Evolutionary conservation across 2,888 invertebrate genomes (phyloP), one percentile per base, ranked within the genome.

Genomic region (Allacma fusca): DNA sequence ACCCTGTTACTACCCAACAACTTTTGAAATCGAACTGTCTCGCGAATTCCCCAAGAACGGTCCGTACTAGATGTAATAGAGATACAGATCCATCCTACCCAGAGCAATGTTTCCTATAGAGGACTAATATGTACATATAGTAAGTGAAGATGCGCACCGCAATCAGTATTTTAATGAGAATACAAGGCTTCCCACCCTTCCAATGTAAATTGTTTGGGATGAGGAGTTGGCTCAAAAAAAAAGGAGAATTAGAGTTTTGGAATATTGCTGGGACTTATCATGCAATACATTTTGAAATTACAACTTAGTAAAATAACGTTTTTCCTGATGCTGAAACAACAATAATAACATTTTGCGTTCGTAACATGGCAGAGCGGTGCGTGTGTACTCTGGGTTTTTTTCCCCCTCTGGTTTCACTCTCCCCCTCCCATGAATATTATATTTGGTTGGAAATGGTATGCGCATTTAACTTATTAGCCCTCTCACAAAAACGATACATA

Each of bases 381-480:
- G 50, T 50, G 50, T 50, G 50, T 50, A 16, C 50, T 9, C 7
- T 9, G 5, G 40, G 5, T 5, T 9, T 40, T 40, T 40, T 40
- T n/a, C n/a, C n/a, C n/a, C n/a, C n/a, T n/a, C n/a, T n/a, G n/a
- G n/a, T n/a, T 34, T 34, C 34, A 7, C 34, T 34, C 34, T n/a
- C 50, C 50, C 16, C 2, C 16, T 19, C 50, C 19, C 50, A 19
- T 50, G 50, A 12, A 50, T 50, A n/a, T 34, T 34, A n/a, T 50
- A 50, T 1, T 13, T 50, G 50, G 16, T 50, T 50, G 50, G n/a
- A 50, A 50, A 50, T 50, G 9, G 1, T 71, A 57, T 57, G 57
- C 71, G 57, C 57, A 57, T 44, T 44, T 70, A 70, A 70, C 70
- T 44, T 26, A 70, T 70, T 70, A 71, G 44, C 71, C 57, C 50